Evolutionary conservation across 2,113 vertebrate genomes (phyloP).

Genomic region (Oxyruncus cristatus): DNA sequence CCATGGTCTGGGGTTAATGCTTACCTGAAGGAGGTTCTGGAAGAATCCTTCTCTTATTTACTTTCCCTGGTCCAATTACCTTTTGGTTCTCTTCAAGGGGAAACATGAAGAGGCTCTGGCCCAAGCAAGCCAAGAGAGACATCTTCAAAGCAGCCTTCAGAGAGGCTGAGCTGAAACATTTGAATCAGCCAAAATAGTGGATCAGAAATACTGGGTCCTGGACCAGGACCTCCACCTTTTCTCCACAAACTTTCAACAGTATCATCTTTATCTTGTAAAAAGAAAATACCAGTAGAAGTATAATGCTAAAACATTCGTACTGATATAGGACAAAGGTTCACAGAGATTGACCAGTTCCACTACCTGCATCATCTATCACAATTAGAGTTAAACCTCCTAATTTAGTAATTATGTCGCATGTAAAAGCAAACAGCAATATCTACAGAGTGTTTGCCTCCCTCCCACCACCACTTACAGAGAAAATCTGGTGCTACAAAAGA

Average conservation of each 20-base stretch:
- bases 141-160: background rate
- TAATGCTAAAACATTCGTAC: background rate
- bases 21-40: background rate
- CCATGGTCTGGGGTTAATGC: background rate
- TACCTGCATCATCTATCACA: background rate
- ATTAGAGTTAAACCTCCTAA: background rate
- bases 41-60: background rate
- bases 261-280: background rate
- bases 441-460: background rate
- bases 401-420: background rate
- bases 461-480: background rate
- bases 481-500: background rate
- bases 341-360: too few relatives aligned
- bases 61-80: background rate
- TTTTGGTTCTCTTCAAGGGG: background rate
- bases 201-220: background rate
- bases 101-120: background rate
- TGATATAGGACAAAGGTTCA: background rate
- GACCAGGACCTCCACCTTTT: background rate
- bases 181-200: fast-evolving
- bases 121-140: background rate
- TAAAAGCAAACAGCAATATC: background rate
- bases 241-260: background rate
- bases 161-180: background rate
- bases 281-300: background rate